These are phyloP conservation scores for Pissodes strobi DNA, from an alignment of 1,140 invertebrate genomes.

Conservation along the genomic window DNA sequence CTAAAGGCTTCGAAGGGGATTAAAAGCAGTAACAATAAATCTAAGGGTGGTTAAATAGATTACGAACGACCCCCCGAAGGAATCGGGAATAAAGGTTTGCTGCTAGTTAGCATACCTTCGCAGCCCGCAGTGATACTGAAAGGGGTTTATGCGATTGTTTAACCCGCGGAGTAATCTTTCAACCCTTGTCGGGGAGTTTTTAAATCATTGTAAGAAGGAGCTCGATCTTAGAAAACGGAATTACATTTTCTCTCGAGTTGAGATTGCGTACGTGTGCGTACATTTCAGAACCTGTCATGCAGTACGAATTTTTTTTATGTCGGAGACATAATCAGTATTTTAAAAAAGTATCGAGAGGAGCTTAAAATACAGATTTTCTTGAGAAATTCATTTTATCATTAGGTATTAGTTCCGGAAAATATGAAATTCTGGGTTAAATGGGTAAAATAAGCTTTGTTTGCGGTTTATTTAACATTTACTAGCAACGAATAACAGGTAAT, in stretches of 20 bases:
- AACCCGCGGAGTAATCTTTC: conserved; percentile 26
- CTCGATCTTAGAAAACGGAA: background rate
- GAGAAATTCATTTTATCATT: too few species aligned
- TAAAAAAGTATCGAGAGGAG: too few species aligned
- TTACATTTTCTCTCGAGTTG: background rate
- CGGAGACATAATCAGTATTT: too few species aligned
- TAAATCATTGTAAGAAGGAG: conserved; percentile 23
- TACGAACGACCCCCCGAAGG: conserved; percentile 30
- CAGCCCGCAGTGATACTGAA: conserved; percentile 19
- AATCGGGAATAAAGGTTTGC: conserved; percentile 14
- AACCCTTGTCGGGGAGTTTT: conserved; percentile 28
- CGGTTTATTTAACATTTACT: too few species aligned
- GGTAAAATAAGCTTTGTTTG: too few species aligned
- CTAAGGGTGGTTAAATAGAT: conserved; percentile 37
- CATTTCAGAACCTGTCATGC: too few species aligned
- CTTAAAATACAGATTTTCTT: too few species aligned
- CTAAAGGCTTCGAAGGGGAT: conserved; percentile 16
- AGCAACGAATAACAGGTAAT: too few species aligned
- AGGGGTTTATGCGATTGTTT: conserved; percentile 34
- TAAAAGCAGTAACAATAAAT: conserved; percentile 39
- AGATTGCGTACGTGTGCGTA: too few species aligned
- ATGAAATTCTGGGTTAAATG: too few species aligned
- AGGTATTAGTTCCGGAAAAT: too few species aligned
- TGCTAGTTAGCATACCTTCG: conserved; percentile 37
- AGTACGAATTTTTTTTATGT: too few species aligned